Percentiles rank a stretch among this genome's conserved stretches.
Conservation (phyloP, 2,888 invertebrate genomes). For the Lasioglossum oenotherae region DNA sequence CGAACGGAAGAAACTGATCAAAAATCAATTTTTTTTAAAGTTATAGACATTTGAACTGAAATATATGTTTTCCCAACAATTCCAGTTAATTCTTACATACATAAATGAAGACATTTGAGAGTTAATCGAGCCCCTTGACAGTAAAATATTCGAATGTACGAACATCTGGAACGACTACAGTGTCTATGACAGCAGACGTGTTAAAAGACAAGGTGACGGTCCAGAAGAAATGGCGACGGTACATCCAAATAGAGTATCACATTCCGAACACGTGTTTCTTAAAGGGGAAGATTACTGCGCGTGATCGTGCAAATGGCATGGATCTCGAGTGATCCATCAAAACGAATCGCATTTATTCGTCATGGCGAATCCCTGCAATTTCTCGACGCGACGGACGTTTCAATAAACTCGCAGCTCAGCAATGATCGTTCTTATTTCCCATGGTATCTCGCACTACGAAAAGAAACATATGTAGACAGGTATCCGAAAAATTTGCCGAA, state of each 20-base stretch:
- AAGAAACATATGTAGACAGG: neutral
- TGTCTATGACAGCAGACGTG: neutral
- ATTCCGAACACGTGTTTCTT: constrained; percentile 8
- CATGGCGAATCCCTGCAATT: constrained; percentile 6
- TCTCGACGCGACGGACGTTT: constrained; percentile 22
- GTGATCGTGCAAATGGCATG: constrained; percentile 13
- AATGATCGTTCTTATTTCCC: neutral
- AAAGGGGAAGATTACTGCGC: neutral
- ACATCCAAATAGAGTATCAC: neutral
- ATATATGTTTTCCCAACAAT: too few species aligned
- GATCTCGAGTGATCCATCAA: constrained; percentile 12
- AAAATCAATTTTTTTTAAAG: neutral
- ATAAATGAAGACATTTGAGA: too few species aligned
- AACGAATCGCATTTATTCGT: constrained; percentile 26
- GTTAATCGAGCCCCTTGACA: too few species aligned
- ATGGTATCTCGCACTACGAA: neutral
- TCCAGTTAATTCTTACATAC: too few species aligned
- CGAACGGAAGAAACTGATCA: neutral
- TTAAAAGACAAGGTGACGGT: neutral
- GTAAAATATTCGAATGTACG: neutral
- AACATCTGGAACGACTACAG: neutral
- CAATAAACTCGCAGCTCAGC: constrained; percentile 11
- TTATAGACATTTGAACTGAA: too few species aligned
- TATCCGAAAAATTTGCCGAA: neutral
- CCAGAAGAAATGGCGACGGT: neutral